Evolutionary conservation across 2,797 vertebrate species (phyloP).

Genomic region (Champsocephalus gunnari): DNA sequence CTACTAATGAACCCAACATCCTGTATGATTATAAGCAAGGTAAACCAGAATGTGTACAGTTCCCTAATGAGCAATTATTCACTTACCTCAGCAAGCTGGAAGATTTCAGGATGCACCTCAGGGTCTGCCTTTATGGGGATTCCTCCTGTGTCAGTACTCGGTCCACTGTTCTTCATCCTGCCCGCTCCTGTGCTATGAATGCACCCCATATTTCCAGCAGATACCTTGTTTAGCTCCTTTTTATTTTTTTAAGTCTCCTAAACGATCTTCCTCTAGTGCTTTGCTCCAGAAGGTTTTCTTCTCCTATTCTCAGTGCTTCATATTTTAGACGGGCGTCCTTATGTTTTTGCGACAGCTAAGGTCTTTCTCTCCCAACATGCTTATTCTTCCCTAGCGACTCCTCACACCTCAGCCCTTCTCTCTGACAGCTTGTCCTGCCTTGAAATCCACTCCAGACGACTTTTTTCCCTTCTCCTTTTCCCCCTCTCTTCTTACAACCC

Average conservation of each 20-base stretch:
- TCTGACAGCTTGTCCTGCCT: conserved; percentile 52
- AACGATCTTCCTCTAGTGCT: conserved; percentile 11
- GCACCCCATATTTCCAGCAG: conserved; percentile 81
- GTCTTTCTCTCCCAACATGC: conserved; percentile 53
- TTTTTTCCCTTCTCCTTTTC: conserved; percentile 16
- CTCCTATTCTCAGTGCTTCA: conserved; percentile 52
- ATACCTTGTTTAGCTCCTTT: conserved; percentile 4
- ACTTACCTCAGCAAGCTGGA: conserved; percentile 81
- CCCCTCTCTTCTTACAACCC: conserved; percentile 62
- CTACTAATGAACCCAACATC: neutral
- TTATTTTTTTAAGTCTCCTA: neutral
- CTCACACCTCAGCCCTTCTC: conserved; percentile 63
- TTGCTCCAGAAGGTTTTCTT: conserved; percentile 16
- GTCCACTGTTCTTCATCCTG: conserved; percentile 51
- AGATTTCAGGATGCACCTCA: conserved; percentile 77
- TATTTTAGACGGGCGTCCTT: conserved; percentile 32
- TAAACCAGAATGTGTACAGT: neutral
- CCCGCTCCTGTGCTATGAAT: conserved; percentile 70
- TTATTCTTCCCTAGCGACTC: conserved; percentile 45
- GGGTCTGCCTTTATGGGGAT: conserved; percentile 61
- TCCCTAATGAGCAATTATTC: neutral
- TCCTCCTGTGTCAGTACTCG: conserved; percentile 49
- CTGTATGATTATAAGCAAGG: neutral
- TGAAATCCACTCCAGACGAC: conserved; percentile 64
- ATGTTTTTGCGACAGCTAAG: conserved; percentile 38